Percentiles rank a stretch among this genome's conserved stretches.
Conservation (phyloP, 2,113 vertebrate species). For the Sapayoa aenigma region DNA sequence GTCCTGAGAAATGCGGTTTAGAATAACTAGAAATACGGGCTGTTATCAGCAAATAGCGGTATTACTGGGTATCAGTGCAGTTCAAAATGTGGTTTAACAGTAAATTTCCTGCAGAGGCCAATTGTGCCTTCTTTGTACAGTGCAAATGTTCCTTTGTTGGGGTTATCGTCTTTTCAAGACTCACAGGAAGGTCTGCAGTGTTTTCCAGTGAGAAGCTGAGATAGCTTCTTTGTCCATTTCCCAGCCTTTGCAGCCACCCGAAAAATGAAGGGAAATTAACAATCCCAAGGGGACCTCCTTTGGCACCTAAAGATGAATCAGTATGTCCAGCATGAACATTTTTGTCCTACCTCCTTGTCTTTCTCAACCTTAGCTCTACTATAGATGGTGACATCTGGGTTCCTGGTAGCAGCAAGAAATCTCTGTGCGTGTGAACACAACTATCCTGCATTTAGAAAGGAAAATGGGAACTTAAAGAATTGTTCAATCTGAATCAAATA, state of each 20-base stretch:
- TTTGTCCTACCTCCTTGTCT: neutral
- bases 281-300: neutral
- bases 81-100: neutral
- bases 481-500: neutral
- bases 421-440: neutral
- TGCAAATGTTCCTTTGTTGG: neutral
- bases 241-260: neutral
- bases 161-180: neutral
- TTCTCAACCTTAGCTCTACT: neutral
- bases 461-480: neutral
- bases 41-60: neutral
- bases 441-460: neutral
- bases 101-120: neutral
- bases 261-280: neutral
- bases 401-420: neutral
- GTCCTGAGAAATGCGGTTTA: neutral
- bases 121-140: neutral
- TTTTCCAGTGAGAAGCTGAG: fast-evolving
- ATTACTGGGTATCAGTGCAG: neutral
- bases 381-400: neutral
- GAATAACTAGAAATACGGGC: neutral
- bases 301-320: neutral
- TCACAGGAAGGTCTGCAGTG: neutral
- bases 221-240: neutral
- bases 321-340: neutral